Percentiles rank a stretch among this genome's conserved stretches.
Evolutionary conservation across 2,797 vertebrate species (phyloP).

Genomic region (Furcifer pardalis): DNA sequence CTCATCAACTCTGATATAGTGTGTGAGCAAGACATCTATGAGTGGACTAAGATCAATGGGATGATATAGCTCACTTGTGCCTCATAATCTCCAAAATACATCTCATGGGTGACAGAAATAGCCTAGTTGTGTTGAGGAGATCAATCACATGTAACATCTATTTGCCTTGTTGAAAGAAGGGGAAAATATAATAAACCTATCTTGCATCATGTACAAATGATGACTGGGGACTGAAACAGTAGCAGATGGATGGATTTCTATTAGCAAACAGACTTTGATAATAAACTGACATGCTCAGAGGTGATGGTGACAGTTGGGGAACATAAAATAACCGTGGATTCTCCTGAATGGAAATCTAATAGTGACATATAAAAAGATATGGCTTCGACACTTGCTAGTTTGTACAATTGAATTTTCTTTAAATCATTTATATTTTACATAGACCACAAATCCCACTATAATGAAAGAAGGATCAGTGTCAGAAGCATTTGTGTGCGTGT

Average conservation of each 20-base stretch:
- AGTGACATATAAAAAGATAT: conserved; percentile 47
- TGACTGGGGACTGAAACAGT: conserved; percentile 51
- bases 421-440: conserved; percentile 48
- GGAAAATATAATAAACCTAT: conserved; percentile 48
- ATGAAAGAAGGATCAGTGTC: not conserved
- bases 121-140: conserved; percentile 42
- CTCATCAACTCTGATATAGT: conserved; percentile 99
- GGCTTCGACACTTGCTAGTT: conserved; percentile 57
- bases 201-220: conserved; percentile 43
- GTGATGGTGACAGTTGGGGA: not conserved
- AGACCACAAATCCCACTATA: conserved; percentile 27
- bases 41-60: conserved; percentile 97
- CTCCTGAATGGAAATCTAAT: conserved; percentile 32
- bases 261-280: not conserved
- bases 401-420: conserved; percentile 56
- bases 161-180: conserved; percentile 54
- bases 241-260: conserved; percentile 48
- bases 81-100: not conserved
- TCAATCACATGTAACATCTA: conserved; percentile 44
- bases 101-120: not conserved
- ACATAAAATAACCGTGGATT: not conserved
- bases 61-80: conserved; percentile 77
- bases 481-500: no score
- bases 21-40: conserved; percentile 98
- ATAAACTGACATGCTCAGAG: conserved; percentile 62